phyloP scores from a whole-genome alignment of 2,113 vertebrate genomes.

The Anolis sagrei region DNA sequence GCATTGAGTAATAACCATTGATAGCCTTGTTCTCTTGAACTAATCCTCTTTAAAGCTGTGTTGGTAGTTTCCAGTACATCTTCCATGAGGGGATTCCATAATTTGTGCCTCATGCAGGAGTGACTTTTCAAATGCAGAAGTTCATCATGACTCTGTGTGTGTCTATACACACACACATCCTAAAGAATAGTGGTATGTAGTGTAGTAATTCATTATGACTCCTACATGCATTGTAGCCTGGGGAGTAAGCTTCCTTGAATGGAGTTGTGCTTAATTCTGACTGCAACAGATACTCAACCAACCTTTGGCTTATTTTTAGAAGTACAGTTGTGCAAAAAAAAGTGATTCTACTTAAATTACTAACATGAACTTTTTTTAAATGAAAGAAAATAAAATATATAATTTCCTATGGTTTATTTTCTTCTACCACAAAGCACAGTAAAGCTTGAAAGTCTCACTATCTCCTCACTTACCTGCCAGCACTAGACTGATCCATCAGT shows the following conservation, averaged over 20 bases:
- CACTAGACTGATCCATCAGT: too few species aligned
- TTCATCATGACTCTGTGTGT: not conserved
- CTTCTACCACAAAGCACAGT: too few species aligned
- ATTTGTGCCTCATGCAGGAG: not conserved
- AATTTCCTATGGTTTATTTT: too few species aligned
- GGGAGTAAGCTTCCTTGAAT: not conserved
- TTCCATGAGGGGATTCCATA: not conserved
- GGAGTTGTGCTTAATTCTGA: not conserved
- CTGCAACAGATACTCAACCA: not conserved
- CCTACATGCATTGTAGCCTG: too few species aligned
- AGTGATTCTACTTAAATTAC: not conserved
- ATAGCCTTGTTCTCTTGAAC: not conserved
- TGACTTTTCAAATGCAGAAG: not conserved
- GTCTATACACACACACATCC: not conserved
- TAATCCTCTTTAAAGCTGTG: not conserved
- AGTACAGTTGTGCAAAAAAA: not conserved
- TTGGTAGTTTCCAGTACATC: not conserved
- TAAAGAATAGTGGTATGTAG: not conserved
- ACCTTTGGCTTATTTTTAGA: too few species aligned
- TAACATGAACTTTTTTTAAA: not conserved
- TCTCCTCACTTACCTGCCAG: too few species aligned
- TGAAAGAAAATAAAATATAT: too few species aligned
- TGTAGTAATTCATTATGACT: too few species aligned
- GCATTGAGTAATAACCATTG: too few species aligned
- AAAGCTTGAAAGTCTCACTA: too few species aligned